Evolutionary conservation across 35 echinoderm and acorn worm genomes (phyloP).

Genomic region (Amphiura filiformis): DNA sequence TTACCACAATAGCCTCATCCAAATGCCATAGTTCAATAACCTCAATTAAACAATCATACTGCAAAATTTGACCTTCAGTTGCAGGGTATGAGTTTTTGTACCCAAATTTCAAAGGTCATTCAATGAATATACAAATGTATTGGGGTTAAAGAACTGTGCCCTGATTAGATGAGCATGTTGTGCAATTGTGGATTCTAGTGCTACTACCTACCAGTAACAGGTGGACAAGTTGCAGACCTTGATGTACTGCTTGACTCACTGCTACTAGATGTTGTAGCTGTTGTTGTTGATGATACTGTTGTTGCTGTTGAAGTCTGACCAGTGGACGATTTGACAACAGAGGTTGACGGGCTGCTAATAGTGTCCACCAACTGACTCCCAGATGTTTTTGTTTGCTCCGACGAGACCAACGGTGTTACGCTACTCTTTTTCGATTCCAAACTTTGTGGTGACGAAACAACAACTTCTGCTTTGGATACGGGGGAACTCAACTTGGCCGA

Average conservation of each 20-base stretch:
- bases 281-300: no score
- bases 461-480: not conserved
- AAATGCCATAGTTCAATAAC: no score
- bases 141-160: no score
- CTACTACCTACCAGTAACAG: slow-evolving; percentile 1
- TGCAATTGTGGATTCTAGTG: no score
- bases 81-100: no score
- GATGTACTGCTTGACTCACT: not conserved
- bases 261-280: not conserved
- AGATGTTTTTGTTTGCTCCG: not conserved
- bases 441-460: not conserved
- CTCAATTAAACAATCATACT: no score
- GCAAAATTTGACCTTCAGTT: no score
- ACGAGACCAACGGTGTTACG: not conserved
- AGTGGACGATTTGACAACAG: not conserved
- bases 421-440: not conserved
- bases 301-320: not conserved
- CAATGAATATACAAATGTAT: no score
- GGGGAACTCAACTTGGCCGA: not conserved
- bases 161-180: no score
- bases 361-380: not conserved
- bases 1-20: no score
- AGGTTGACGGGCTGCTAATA: not conserved
- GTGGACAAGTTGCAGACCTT: not conserved
- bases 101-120: no score